Percentiles rank a stretch among this genome's conserved stretches.
These are phyloP conservation scores for Xylophagus ater DNA, from an alignment of 2,888 invertebrate genomes.

Conservation along the genomic window DNA sequence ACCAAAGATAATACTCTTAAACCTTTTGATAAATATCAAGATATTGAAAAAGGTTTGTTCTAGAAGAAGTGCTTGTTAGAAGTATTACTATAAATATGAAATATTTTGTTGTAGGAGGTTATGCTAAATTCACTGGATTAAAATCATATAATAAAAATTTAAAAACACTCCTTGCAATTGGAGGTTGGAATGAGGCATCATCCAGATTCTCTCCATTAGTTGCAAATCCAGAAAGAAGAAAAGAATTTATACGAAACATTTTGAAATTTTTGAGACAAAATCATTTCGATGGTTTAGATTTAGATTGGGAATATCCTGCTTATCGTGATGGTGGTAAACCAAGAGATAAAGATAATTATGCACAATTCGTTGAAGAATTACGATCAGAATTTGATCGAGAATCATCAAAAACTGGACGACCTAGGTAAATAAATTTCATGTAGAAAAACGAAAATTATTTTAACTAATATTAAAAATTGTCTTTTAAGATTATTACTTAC, in stretches of 20 bases:
- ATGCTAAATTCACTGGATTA: conserved; percentile 84
- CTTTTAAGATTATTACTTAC: conserved; percentile 58
- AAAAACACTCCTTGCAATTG: conserved; percentile 83
- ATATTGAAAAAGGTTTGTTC: conserved; percentile 80
- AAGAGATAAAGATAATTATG: conserved; percentile 78
- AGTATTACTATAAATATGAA: conserved; percentile 10
- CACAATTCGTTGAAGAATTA: conserved; percentile 75
- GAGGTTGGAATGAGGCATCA: conserved; percentile 90
- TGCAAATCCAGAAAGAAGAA: conserved; percentile 61
- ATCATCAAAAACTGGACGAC: conserved; percentile 68
- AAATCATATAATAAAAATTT: conserved; percentile 87
- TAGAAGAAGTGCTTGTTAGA: not conserved
- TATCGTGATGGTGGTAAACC: conserved; percentile 55
- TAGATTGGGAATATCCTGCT: conserved; percentile 66
- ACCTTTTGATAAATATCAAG: conserved; percentile 91
- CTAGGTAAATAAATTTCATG: conserved; percentile 35
- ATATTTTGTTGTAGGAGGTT: conserved; percentile 56
- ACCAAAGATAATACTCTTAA: conserved; percentile 83
- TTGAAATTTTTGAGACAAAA: conserved; percentile 81
- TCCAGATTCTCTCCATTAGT: conserved; percentile 80
- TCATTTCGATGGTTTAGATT: conserved; percentile 85
- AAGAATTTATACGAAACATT: conserved; percentile 71
- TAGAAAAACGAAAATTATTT: not conserved
- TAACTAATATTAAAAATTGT: not conserved
- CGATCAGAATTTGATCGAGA: conserved; percentile 83